These are phyloP conservation scores for Caenorhabditis sp. DNA, from an alignment of 2,888 invertebrate species.

Conservation along the genomic window DNA sequence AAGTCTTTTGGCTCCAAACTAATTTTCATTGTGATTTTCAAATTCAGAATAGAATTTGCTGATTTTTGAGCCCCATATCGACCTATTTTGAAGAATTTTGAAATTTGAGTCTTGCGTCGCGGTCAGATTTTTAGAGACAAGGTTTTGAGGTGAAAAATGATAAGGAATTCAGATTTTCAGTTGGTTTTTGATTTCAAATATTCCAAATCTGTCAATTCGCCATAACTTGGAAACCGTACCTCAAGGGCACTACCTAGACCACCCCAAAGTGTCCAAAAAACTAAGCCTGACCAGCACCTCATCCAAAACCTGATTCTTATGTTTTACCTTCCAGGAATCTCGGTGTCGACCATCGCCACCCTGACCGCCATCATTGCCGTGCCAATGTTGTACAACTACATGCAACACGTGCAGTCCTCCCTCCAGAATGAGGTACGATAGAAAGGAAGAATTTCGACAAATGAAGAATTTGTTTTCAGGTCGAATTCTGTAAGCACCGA, in stretches of 20 bases:
- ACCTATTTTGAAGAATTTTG: neutral
- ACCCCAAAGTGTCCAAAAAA: too few relatives aligned
- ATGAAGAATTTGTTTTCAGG: slow-evolving; percentile 34
- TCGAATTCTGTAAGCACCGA: slow-evolving; percentile 78
- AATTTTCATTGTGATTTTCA: too few relatives aligned
- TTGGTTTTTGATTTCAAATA: neutral
- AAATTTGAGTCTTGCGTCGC: neutral
- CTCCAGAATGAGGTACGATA: slow-evolving; percentile 77
- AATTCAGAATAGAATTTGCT: too few relatives aligned
- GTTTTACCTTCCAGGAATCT: slow-evolving; percentile 49
- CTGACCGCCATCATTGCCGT: slow-evolving; percentile 80
- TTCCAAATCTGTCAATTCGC: too few relatives aligned
- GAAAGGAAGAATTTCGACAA: neutral
- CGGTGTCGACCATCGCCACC: slow-evolving; percentile 76
- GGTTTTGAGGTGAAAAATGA: too few relatives aligned
- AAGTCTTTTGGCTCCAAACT: slow-evolving; percentile 41
- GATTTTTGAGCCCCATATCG: neutral
- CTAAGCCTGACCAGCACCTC: too few relatives aligned
- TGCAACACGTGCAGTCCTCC: slow-evolving; percentile 81
- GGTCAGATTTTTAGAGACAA: too few relatives aligned
- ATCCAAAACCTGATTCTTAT: too few relatives aligned
- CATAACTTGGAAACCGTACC: too few relatives aligned
- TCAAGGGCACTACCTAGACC: too few relatives aligned
- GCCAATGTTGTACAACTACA: slow-evolving; percentile 83
- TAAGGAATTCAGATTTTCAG: too few relatives aligned